Evolutionary conservation across 2,888 invertebrate species (phyloP), one percentile per base, ranked within the genome.

Genomic region (Oscheius onirici): DNA sequence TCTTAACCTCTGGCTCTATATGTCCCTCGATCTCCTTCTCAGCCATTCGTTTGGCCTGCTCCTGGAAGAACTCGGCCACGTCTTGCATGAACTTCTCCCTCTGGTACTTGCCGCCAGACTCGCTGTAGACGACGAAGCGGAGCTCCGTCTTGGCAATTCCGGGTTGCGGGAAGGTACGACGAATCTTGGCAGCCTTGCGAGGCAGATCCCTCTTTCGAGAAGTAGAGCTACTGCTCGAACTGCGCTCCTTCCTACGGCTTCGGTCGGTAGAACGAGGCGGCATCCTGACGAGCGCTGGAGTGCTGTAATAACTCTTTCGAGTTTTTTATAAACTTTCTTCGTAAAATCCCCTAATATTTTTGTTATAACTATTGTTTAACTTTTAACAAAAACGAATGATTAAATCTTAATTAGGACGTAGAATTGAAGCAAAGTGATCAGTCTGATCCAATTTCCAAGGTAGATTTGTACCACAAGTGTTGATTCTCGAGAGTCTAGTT

Each of bases 181-280:
- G 63, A 63, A 63, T 63, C 24, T 63, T 63, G 51, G 51, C 63
- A 11, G 58, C 43, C 24, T 43, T 58, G 0, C 58, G 58, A 8
- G 58, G 58, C 41, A 58, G 17, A 11, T 58, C 58, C 58, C 28
- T 55, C 24, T 55, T 13, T 10, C 28, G 26, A 26, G n/a, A 26
- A 13, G 28, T 26, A n/a, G 55, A 55, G 26, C 55, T 55, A n/a
- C 28, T 20, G 26, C 28, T 24, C 26, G 22, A 26, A 8, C 28
- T 55, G 28, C 28, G 15, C 46, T 46, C 20, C 46, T 46, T 46
- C 46, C 46, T 20, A 46, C 46, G 28, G 26, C 55, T 28, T 13
- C n/a, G n/a, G n/a, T n/a, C n/a, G n/a, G n/a, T n/a, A n/a, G n/a
- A n/a, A 28, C 8, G n/a, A 24, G 55, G 26, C 55, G 22, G 22